Conservation (phyloP, 2,113 vertebrate genomes). For the Speoplatyrhinus poulsoni region DNA sequence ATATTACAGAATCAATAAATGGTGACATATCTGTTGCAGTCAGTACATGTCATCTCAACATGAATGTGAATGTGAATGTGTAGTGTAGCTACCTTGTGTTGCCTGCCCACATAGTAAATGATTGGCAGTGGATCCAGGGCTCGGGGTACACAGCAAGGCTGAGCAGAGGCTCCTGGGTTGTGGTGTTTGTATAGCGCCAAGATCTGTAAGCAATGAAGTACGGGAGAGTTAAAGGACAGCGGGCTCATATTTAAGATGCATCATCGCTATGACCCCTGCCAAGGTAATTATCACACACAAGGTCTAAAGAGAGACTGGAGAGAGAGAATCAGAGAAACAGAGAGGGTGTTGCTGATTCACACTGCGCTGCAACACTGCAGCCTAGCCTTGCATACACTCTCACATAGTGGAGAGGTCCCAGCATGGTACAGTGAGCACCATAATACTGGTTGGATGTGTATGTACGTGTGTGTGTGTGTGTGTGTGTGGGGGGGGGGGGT, state of each 20-base stretch:
- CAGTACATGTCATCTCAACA: slow-evolving; percentile 12
- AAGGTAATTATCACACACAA: slow-evolving; percentile 21
- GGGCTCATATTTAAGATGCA: slow-evolving; percentile 19
- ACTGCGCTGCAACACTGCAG: slow-evolving; percentile 14
- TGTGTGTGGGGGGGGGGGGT: not conserved
- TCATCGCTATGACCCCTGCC: slow-evolving; percentile 10
- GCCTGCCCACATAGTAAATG: slow-evolving; percentile 88
- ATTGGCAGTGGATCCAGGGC: slow-evolving; percentile 85
- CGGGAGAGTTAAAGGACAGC: not conserved
- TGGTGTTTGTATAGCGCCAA: slow-evolving; percentile 89
- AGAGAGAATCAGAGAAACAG: slow-evolving; percentile 5
- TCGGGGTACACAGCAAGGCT: slow-evolving; percentile 88
- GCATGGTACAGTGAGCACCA: not conserved
- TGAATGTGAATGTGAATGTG: not conserved
- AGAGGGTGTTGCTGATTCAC: slow-evolving; percentile 11
- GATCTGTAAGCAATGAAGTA: slow-evolving; percentile 72
- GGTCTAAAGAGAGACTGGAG: not conserved
- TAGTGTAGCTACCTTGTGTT: slow-evolving; percentile 73
- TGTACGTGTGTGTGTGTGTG: not conserved
- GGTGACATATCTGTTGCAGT: not conserved
- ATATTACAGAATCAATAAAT: no score
- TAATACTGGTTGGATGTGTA: no score
- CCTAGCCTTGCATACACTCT: not conserved
- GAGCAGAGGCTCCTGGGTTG: slow-evolving; percentile 89
- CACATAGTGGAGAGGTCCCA: not conserved